Evolutionary conservation across 2,113 vertebrate genomes (phyloP).

Genomic region (Rhinoptilus africanus): DNA sequence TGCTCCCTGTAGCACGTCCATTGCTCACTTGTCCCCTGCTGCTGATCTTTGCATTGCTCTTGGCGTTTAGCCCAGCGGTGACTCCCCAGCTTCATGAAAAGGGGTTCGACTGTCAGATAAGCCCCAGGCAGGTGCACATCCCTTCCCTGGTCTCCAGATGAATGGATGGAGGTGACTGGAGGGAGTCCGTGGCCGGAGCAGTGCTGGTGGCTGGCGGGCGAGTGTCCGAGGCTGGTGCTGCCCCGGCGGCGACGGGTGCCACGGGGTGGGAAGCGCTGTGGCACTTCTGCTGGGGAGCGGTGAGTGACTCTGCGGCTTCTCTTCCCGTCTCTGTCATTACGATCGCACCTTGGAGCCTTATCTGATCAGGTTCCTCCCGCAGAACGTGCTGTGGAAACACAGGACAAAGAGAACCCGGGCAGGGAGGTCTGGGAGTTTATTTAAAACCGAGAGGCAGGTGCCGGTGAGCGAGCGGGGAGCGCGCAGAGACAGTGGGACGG

Average conservation of each 20-base stretch:
- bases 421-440: not conserved
- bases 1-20: fast-evolving
- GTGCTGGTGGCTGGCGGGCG: fast-evolving
- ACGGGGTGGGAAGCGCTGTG: fast-evolving
- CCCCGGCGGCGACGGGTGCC: not conserved
- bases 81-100: not conserved
- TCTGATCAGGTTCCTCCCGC: not conserved
- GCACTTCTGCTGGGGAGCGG: fast-evolving
- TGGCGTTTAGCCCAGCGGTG: not conserved
- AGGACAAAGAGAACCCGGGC: not conserved
- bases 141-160: fast-evolving
- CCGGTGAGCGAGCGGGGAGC: fast-evolving
- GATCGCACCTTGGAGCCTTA: not conserved
- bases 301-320: not conserved
- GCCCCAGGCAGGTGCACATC: fast-evolving
- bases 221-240: not conserved
- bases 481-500: not conserved
- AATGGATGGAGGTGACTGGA: fast-evolving
- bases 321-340: not conserved
- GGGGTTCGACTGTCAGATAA: not conserved
- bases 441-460: not conserved
- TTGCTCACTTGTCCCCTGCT: not conserved
- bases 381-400: not conserved
- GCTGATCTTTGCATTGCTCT: not conserved
- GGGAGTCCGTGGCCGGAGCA: fast-evolving